Conservation (phyloP, 2,888 invertebrate genomes). For the Dolichopus griseipennis region DNA sequence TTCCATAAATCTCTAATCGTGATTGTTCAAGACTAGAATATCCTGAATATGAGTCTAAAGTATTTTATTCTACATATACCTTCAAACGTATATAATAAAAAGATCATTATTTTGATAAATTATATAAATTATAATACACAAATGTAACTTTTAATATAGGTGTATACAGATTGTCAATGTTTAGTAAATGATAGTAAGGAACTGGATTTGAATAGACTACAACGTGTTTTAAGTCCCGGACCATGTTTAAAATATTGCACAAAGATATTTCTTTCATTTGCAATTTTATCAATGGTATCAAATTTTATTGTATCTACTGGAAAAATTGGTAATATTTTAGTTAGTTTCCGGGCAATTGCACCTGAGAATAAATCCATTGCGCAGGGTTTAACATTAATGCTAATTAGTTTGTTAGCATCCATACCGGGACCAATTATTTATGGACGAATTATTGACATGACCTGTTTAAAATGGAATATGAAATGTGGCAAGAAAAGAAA, state of each 20-base stretch:
- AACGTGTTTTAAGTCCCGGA: slow-evolving; percentile 37
- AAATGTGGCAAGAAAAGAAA: slow-evolving; percentile 54
- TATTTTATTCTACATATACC: no score
- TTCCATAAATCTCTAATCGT: no score
- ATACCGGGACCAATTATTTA: slow-evolving; percentile 61
- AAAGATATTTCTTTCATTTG: slow-evolving; percentile 46
- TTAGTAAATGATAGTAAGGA: slow-evolving; percentile 3
- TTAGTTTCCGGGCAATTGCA: slow-evolving; percentile 56
- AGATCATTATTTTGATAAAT: no score
- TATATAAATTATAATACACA: no score
- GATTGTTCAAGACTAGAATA: no score
- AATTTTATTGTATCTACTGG: slow-evolving; percentile 57
- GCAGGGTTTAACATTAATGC: slow-evolving; percentile 53
- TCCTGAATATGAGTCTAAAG: no score
- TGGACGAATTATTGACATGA: slow-evolving; percentile 56
- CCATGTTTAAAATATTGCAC: slow-evolving; percentile 45
- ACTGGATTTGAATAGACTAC: background rate
- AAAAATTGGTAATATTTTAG: slow-evolving; percentile 55
- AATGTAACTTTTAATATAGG: slow-evolving; percentile 25
- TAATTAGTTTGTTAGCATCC: slow-evolving; percentile 54
- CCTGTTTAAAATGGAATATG: slow-evolving; percentile 59
- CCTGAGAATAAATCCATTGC: slow-evolving; percentile 56
- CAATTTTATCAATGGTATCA: slow-evolving; percentile 46
- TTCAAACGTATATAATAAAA: no score
- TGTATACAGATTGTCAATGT: slow-evolving; percentile 32